Base-by-base conservation (phyloP, 2,888 invertebrate species). In the Thymelicus lineola region DNA sequence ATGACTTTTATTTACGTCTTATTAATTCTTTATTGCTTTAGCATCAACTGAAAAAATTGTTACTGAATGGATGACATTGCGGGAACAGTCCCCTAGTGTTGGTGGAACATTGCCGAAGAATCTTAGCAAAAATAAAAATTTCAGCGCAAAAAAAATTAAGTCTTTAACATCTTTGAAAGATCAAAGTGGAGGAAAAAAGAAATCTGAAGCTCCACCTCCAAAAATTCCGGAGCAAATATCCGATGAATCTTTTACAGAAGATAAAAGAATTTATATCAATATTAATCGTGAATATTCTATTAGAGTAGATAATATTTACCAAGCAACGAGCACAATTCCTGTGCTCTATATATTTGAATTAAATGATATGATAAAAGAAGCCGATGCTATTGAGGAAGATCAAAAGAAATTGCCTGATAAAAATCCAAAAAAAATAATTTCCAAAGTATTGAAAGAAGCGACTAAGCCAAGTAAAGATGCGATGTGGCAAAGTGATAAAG, bases 1-100 rank as follows among this genome's bases (percentile, higher is more conserved):
- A 17, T 1, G 3, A 35, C 5, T 53, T 42, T 46, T 55, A 35
- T 20, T 42, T 38, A 0, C 4, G 15, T 36, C 7, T 17, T 50
- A 15, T 28, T 55, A 28, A 28, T 45, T 42, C 0, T 42, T 53
- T 20, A 17, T 20, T 55, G 7, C 35, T 36, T 6, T 28, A 58
- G 55, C 53, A n/a, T 42, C 35, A 28, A 38, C 66, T 4, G 79
- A 80, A 70, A 73, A 73, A 72, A 77, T 75, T 12, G 76, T 86
- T 63, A 73, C 72, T n/a, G 90, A 91, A 74, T 91, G 91, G 90
- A 75, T 82, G 53, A 83, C 88, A n/a, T 69, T 55, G 38, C 80
- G 85, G 50, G 80, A 82, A 6, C 38, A 64, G 14, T 7, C 71
- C 10, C 57, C 70, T n/a, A 72, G 42, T 61, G 42, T 63, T 1